Evolutionary conservation across 2,113 vertebrate species (phyloP).

Genomic region (Lampris megalopsis): DNA sequence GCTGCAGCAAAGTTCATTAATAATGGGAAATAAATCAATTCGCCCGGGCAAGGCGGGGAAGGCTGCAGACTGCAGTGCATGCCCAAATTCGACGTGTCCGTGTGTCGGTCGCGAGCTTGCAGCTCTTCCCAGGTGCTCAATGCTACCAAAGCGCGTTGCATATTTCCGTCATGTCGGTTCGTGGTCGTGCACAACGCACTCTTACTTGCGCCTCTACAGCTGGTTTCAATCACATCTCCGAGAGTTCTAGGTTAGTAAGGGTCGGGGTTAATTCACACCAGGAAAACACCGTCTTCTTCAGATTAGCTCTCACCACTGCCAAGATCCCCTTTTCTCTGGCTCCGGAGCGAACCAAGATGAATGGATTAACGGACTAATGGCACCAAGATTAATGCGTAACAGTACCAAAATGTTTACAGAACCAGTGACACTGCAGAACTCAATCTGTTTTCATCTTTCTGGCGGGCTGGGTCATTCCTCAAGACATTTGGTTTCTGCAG

Average conservation of each 20-base stretch:
- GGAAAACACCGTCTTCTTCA: no score
- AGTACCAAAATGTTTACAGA: conserved; percentile 4
- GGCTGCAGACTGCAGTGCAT: conserved; percentile 65
- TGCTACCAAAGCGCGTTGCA: no score
- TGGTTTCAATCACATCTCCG: no score
- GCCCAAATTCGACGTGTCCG: neutral
- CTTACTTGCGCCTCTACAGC: no score
- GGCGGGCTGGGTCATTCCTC: conserved; percentile 62
- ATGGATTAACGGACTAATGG: neutral
- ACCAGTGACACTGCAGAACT: conserved; percentile 43
- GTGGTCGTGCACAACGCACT: no score
- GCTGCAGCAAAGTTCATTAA: conserved; percentile 99
- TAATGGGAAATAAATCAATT: conserved; percentile 98
- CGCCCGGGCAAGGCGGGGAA: conserved; percentile 86
- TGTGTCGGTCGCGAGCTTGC: neutral
- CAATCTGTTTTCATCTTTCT: conserved; percentile 49
- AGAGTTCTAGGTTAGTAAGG: no score
- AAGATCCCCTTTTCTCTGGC: no score
- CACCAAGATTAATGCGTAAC: neutral
- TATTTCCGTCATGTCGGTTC: no score
- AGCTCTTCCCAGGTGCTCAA: no score
- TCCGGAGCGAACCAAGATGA: conserved; percentile 3
- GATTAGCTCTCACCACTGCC: no score
- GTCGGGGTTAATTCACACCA: no score
- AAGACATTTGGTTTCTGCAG: conserved; percentile 66